Conservation (phyloP, 2,113 vertebrate genomes). For the Agapornis roseicollis region DNA sequence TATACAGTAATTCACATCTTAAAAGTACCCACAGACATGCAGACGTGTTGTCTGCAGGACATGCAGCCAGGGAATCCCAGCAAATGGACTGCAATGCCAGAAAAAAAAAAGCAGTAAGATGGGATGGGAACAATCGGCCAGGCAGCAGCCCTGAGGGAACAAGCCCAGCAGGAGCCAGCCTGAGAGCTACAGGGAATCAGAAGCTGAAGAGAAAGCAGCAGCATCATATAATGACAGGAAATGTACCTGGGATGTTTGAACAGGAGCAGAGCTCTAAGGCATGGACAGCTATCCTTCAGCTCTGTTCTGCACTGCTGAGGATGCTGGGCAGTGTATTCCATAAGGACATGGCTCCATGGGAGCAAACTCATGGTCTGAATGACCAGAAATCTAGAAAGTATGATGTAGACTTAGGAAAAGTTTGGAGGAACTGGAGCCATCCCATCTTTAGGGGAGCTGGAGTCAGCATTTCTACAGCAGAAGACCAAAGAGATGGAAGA, state of each 20-base stretch:
- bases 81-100: neutral
- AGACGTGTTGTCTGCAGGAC: neutral
- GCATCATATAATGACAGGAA: neutral
- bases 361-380: neutral
- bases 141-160: neutral
- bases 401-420: neutral
- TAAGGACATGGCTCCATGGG: neutral
- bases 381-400: neutral
- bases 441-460: neutral
- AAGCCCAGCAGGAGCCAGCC: neutral
- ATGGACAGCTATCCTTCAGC: neutral
- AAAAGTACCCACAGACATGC: fast-evolving
- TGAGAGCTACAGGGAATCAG: neutral
- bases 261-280: neutral
- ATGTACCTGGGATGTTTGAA: neutral
- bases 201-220: neutral
- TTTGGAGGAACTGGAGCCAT: neutral
- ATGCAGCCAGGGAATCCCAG: neutral
- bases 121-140: neutral
- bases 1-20: neutral
- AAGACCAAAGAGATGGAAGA: neutral
- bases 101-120: neutral
- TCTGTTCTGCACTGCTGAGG: neutral
- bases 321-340: fast-evolving
- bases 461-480: neutral